Base-by-base conservation (phyloP, 2,888 invertebrate genomes). In the Ramazzottius varieornatus region DNA sequence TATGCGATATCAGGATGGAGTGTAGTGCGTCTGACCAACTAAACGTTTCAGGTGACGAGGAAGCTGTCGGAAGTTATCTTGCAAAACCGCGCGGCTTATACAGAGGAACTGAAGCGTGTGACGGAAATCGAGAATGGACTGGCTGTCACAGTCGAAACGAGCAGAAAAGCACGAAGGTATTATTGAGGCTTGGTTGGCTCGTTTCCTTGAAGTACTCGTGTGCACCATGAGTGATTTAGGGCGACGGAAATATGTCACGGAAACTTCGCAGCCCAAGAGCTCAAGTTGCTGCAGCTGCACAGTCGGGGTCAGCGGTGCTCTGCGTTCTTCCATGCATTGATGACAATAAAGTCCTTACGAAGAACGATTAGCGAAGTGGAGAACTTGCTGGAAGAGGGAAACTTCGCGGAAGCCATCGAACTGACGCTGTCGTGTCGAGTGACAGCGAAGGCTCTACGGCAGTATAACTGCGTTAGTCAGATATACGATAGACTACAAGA, bases 11-110 rank as follows among this genome's bases (percentile, higher is more conserved):
- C n/a, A n/a, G n/a, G n/a, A n/a, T n/a, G n/a, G n/a, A n/a, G n/a
- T n/a, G n/a, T n/a, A n/a, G n/a, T n/a, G n/a, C n/a, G n/a, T n/a
- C n/a, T n/a, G n/a, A 13, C 20, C 40, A 40, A 40, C 40, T 40
- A 20, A 40, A 8, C 40, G 40, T 63, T 69, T 2, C 66, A 77
- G 75, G 77, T 80, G 32, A 92, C 93, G 0, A 91, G 90, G 70
- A 88, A 90, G 77, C 89, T 94, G 0, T 81, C 93, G 0, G 88
- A 90, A 70, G 80, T 94, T 40, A 94, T 96, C 71, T 80, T 92
- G 2, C 88, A 93, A 73, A 91, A 94, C 70, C 85, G 92, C 67
- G 84, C 84, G 69, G 82, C 85, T 0, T 93, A 91, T 74, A 86
- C 86, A 70, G 80, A 83, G 29, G 91, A 94, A 73, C 86, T 94